Conservation (phyloP, 2,113 vertebrate genomes). For the Dicentrarchus labrax region DNA sequence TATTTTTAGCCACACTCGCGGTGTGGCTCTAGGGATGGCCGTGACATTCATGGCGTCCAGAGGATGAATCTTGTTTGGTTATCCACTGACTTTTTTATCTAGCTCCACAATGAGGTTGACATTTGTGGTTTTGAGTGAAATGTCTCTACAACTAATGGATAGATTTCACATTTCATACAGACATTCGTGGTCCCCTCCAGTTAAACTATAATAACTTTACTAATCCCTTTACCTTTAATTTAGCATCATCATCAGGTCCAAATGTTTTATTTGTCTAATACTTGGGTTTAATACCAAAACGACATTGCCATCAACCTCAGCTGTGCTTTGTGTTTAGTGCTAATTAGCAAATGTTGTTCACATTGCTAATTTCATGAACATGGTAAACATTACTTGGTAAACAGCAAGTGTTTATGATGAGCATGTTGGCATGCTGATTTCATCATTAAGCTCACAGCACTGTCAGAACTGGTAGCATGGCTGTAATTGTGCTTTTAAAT, state of each 20-base stretch:
- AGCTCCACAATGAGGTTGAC: neutral
- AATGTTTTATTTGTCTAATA: neutral
- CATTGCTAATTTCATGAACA: neutral
- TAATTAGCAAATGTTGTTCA: neutral
- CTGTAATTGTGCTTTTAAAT: slow-evolving; percentile 9
- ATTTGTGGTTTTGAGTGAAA: neutral
- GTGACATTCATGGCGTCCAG: neutral
- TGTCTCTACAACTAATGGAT: neutral
- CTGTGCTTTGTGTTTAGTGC: neutral
- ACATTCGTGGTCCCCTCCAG: neutral
- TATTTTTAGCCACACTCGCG: neutral
- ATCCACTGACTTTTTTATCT: neutral
- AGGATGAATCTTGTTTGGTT: neutral
- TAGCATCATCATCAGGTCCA: neutral
- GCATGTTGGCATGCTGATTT: neutral
- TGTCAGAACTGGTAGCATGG: neutral
- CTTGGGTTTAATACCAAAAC: neutral
- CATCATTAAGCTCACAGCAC: neutral
- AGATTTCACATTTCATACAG: neutral
- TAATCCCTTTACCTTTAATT: neutral
- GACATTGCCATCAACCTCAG: neutral
- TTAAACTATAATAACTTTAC: neutral
- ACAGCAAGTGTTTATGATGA: neutral
- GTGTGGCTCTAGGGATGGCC: neutral
- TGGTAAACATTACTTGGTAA: neutral